A percentile compares a stretch with the other conserved stretches of the same genome.
phyloP scores from a whole-genome alignment of 1,140 invertebrate genomes.

The Drosophila guanche region DNA sequence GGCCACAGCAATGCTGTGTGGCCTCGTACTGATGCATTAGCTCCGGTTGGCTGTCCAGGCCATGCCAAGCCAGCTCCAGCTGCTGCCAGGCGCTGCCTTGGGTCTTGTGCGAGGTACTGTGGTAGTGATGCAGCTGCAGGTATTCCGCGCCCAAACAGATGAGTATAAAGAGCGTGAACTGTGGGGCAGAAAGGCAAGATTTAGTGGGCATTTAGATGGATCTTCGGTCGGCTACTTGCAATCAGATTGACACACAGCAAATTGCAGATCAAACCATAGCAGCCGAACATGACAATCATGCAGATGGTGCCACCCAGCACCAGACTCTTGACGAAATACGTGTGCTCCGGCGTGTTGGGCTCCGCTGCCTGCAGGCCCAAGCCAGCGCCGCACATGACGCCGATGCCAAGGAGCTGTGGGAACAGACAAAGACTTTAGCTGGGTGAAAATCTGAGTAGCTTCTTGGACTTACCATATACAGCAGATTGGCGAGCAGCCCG shows the following conservation, averaged over 20 bases:
- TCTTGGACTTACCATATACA: conserved; percentile 67
- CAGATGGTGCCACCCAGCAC: conserved; percentile 73
- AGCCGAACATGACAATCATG: conserved; percentile 75
- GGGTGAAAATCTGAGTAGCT: no score
- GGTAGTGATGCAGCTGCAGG: conserved; percentile 72
- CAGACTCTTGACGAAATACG: conserved; percentile 73
- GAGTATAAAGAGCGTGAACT: conserved; percentile 72
- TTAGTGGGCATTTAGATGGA: not conserved
- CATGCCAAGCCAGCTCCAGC: conserved; percentile 68
- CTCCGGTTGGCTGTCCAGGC: conserved; percentile 49
- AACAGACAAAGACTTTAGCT: not conserved
- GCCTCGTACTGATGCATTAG: conserved; percentile 58
- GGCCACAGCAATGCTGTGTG: conserved; percentile 62
- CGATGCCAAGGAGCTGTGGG: conserved; percentile 66
- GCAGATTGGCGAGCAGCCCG: conserved; percentile 68
- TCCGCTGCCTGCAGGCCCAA: conserved; percentile 63
- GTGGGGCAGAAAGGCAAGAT: not conserved
- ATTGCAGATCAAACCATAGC: conserved; percentile 70
- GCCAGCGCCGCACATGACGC: conserved; percentile 62
- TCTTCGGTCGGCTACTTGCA: conserved; percentile 27
- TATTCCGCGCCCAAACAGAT: conserved; percentile 67
- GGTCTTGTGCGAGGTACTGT: conserved; percentile 47
- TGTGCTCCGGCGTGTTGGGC: conserved; percentile 73
- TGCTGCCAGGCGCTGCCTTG: conserved; percentile 53
- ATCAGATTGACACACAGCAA: conserved; percentile 71